These are phyloP conservation scores for Diachrysia chrysitis DNA, from an alignment of 2,888 invertebrate genomes.

Conservation along the genomic window DNA sequence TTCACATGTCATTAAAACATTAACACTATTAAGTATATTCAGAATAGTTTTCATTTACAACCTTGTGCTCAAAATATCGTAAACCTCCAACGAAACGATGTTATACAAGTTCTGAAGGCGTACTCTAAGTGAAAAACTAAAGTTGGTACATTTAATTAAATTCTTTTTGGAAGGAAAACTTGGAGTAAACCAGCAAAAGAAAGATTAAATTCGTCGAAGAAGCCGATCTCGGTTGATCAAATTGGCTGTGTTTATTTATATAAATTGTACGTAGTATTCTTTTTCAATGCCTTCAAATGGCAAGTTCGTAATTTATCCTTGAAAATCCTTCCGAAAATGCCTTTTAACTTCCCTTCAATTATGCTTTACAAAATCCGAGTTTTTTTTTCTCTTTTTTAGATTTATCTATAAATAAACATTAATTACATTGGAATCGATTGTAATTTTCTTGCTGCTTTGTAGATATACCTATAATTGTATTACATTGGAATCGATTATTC, in stretches of 20 bases:
- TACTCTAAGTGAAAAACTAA: conserved; percentile 7
- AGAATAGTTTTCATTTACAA: background rate
- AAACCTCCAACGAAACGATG: background rate
- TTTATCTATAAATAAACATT: no score
- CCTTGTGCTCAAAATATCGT: background rate
- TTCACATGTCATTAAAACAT: background rate
- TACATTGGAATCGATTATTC: no score
- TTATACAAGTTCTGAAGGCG: conserved; percentile 1
- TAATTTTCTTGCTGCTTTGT: no score
- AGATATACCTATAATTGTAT: no score
- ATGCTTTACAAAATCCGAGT: no score
- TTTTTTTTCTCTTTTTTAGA: no score
- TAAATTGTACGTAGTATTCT: background rate
- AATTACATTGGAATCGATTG: no score
- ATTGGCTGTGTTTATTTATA: background rate
- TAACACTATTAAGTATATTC: background rate
- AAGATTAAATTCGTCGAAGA: conserved; percentile 7
- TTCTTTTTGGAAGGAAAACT: conserved; percentile 8
- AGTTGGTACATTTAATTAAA: conserved; percentile 13
- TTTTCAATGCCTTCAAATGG: background rate
- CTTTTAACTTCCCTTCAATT: background rate
- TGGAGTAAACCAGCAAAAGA: background rate
- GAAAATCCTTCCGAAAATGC: no score
- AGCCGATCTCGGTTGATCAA: background rate
- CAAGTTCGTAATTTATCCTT: background rate